phyloP scores from a whole-genome alignment of 2,797 vertebrate genomes.

The Tangara arthus region DNA sequence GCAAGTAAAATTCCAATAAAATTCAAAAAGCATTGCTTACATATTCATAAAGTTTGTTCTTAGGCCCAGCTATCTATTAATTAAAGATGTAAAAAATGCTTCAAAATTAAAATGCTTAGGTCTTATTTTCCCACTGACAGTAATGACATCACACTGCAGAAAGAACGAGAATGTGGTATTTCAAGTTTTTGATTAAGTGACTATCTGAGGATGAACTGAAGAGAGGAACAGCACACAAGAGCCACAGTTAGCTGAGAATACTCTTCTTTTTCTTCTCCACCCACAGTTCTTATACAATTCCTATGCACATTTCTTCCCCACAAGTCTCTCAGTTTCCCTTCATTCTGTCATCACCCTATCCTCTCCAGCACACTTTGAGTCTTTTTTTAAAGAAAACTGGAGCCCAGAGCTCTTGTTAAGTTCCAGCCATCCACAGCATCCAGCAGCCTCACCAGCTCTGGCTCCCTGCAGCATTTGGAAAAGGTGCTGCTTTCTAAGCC shows the following conservation, averaged over 20 bases:
- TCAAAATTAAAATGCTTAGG: background rate
- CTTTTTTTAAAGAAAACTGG: background rate
- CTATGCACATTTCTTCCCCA: background rate
- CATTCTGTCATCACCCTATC: background rate
- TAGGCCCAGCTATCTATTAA: background rate
- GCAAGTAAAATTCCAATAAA: background rate
- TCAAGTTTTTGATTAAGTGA: background rate
- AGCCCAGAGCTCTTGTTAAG: background rate
- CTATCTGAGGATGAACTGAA: background rate
- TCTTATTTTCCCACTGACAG: background rate
- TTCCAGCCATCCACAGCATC: background rate
- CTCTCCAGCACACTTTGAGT: background rate
- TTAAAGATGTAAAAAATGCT: background rate
- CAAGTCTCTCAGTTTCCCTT: background rate
- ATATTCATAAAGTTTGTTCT: background rate
- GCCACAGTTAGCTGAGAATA: background rate
- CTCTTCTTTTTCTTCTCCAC: background rate
- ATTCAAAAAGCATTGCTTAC: background rate
- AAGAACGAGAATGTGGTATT: background rate
- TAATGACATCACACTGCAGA: background rate
- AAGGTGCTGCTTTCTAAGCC: fast-evolving
- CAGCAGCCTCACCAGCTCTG: background rate
- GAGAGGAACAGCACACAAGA: background rate
- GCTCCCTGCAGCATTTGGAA: background rate
- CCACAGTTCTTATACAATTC: background rate